Evolutionary conservation across 1,140 invertebrate species (phyloP).

Genomic region (Drosophila sechellia): DNA sequence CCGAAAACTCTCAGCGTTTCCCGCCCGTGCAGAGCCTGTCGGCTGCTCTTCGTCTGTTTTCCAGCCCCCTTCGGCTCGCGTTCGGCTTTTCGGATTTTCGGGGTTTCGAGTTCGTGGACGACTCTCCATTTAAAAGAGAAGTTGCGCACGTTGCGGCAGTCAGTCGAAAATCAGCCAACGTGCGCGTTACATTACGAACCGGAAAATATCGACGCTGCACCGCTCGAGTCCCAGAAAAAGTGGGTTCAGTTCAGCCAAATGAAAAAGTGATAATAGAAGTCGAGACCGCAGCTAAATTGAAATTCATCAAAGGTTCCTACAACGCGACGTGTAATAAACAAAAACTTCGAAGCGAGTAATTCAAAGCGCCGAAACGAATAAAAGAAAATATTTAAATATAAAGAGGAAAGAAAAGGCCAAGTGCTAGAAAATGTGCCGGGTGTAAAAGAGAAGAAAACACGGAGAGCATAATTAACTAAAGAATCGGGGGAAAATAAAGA

Average conservation of each 20-base stretch:
- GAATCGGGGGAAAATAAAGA: slow-evolving; percentile 8
- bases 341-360: slow-evolving; percentile 21
- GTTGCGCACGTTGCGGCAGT: slow-evolving; percentile 78
- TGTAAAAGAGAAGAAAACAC: slow-evolving; percentile 18
- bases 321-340: slow-evolving; percentile 38
- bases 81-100: slow-evolving; percentile 22
- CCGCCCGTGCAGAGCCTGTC: slow-evolving; percentile 33
- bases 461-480: slow-evolving; percentile 48
- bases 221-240: slow-evolving; percentile 14
- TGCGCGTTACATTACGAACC: slow-evolving; percentile 56
- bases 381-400: slow-evolving; percentile 28
- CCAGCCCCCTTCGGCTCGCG: slow-evolving; percentile 3
- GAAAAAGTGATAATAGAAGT: slow-evolving; percentile 63
- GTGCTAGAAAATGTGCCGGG: slow-evolving; percentile 55
- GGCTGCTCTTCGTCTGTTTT: background rate
- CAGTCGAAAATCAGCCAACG: slow-evolving; percentile 75
- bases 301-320: slow-evolving; percentile 63
- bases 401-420: slow-evolving; percentile 10
- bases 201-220: slow-evolving; percentile 23
- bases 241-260: slow-evolving; percentile 30
- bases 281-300: slow-evolving; percentile 46
- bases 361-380: background rate
- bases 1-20: slow-evolving; percentile 10
- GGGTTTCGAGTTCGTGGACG: slow-evolving; percentile 17
- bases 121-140: slow-evolving; percentile 74